phyloP scores from a whole-genome alignment of 2,113 vertebrate species.

The Suncus etruscus region DNA sequence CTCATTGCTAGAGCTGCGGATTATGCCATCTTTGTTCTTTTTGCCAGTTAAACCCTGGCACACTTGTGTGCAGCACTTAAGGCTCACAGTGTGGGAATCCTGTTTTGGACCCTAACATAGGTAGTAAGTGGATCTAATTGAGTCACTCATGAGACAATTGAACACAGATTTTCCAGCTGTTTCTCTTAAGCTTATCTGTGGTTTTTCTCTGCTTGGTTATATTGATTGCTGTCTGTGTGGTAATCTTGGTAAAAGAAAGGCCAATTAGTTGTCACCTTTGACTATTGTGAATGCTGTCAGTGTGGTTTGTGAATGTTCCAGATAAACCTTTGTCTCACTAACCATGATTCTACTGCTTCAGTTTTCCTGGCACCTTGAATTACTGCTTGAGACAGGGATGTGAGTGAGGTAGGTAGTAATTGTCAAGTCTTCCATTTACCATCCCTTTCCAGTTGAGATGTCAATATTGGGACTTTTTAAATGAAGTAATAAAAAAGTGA shows the following conservation, averaged over 20 bases:
- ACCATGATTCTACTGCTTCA: not conserved
- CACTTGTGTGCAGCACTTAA: not conserved
- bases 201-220: slow-evolving; percentile 12
- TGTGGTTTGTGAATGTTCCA: not conserved
- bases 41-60: not conserved
- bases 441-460: slow-evolving; percentile 39
- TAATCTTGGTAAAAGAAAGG: slow-evolving; percentile 37
- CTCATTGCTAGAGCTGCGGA: slow-evolving; percentile 10
- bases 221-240: slow-evolving; percentile 44
- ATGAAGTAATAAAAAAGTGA: slow-evolving; percentile 10
- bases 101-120: not conserved
- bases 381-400: not conserved
- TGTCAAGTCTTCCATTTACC: slow-evolving; percentile 38
- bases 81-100: slow-evolving; percentile 2
- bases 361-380: not conserved
- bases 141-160: slow-evolving; percentile 28
- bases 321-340: slow-evolving; percentile 1
- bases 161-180: slow-evolving; percentile 50
- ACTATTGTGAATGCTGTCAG: slow-evolving; percentile 24
- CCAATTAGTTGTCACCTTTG: not conserved
- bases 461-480: slow-evolving; percentile 28
- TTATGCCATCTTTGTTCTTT: slow-evolving; percentile 45
- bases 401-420: slow-evolving; percentile 28
- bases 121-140: slow-evolving; percentile 53
- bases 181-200: slow-evolving; percentile 14